These are phyloP conservation scores for Eustalomyia histrio DNA, from an alignment of 2,888 invertebrate species.

Conservation along the genomic window DNA sequence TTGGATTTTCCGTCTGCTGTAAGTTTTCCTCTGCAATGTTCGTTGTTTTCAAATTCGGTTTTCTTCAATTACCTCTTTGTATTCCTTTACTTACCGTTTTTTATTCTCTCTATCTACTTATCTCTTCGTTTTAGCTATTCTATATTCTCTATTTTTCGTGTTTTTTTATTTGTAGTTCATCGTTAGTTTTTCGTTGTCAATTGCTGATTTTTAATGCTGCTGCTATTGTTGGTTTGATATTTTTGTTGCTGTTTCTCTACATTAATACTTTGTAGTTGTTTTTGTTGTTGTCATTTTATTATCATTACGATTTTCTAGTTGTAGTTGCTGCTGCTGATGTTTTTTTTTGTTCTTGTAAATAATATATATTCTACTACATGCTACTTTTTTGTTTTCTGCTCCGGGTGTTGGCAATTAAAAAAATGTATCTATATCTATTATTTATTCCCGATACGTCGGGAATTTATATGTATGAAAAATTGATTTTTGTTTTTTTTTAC, in stretches of 20 bases:
- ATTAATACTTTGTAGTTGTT: constrained; percentile 29
- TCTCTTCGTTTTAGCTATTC: constrained; percentile 33
- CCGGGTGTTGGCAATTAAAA: constrained; percentile 67
- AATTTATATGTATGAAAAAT: constrained; percentile 2
- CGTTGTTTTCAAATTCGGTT: constrained; percentile 1
- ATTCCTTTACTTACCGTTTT: neutral
- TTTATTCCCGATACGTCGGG: constrained; percentile 16
- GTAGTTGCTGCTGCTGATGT: constrained; percentile 1
- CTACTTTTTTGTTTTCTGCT: constrained; percentile 20
- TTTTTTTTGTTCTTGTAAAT: constrained; percentile 5
- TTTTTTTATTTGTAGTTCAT: constrained; percentile 18
- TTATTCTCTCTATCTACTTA: constrained; percentile 16
- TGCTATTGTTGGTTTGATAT: constrained; percentile 34
- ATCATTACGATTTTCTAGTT: constrained; percentile 10
- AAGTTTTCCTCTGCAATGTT: neutral
- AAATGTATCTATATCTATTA: constrained; percentile 43
- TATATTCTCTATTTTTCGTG: constrained; percentile 34
- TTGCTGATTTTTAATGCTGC: constrained; percentile 49
- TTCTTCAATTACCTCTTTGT: constrained; percentile 7
- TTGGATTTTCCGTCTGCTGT: constrained; percentile 7
- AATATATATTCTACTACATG: neutral
- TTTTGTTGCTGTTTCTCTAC: constrained; percentile 38
- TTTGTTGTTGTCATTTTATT: constrained; percentile 34
- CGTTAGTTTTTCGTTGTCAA: constrained; percentile 50
- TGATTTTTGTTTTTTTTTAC: neutral